These are phyloP conservation scores for Cryptocheilus praepositus DNA, from an alignment of 2,888 invertebrate species.

Conservation along the genomic window DNA sequence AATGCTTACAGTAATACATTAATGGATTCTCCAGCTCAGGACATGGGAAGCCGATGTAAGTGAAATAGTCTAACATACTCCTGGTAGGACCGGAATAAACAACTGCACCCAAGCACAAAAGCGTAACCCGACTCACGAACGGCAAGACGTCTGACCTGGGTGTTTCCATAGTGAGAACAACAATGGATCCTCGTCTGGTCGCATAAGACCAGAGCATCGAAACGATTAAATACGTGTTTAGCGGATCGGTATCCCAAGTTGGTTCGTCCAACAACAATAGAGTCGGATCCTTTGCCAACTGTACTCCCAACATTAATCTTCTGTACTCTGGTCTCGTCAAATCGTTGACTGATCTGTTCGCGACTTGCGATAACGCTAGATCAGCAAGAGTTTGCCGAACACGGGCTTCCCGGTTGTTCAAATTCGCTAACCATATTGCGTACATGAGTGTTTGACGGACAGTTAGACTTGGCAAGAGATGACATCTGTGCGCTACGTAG, in stretches of 20 bases:
- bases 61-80: constrained; percentile 95
- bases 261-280: constrained; percentile 94
- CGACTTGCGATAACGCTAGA: constrained; percentile 93
- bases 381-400: constrained; percentile 96
- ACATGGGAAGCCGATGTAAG: constrained; percentile 96
- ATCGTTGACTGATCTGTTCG: constrained; percentile 88
- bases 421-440: constrained; percentile 78
- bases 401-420: constrained; percentile 79
- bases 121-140: constrained; percentile 93
- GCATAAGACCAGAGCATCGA: constrained; percentile 94
- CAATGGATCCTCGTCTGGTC: constrained; percentile 93
- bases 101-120: constrained; percentile 92
- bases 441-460: constrained; percentile 90
- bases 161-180: constrained; percentile 93
- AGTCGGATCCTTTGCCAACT: constrained; percentile 94
- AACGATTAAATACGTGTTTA: constrained; percentile 95
- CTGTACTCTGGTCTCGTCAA: constrained; percentile 93
- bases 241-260: constrained; percentile 94
- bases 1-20: constrained; percentile 94
- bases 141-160: constrained; percentile 97
- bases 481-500: constrained; percentile 90
- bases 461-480: constrained; percentile 89
- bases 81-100: constrained; percentile 94
- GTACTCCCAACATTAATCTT: constrained; percentile 92
- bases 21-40: constrained; percentile 97